Base-by-base conservation (phyloP, 1,140 invertebrate genomes). In the Drosophila yakuba region DNA sequence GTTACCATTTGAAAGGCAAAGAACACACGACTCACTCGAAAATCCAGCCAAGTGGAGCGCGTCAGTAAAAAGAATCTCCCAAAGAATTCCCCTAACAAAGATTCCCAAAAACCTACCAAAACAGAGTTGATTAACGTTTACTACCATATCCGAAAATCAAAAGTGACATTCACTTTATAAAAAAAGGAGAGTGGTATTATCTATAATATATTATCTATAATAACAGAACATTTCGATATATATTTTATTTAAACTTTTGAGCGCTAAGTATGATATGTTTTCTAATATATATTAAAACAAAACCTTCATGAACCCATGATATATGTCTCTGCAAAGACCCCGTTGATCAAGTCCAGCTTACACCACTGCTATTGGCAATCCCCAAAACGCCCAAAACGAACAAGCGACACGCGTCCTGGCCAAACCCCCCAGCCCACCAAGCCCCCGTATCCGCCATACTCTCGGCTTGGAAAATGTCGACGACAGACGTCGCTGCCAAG, bases 401-500 rank as follows among this genome's bases (percentile, higher is more conserved):
- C 84, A 83, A 88, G 80, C 83, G 84, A 88, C 84, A 88, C 83
- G 83, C 83, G 83, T 81, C 84, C 84, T 69, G 74, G 64, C 58
- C 55, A 39, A 55, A 52, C 52, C 64, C 66, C 69, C 75, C 45
- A 17, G 11, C 43, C 43, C 62, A 45, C 41, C 64, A 52, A 8
- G 36, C 28, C 25, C 35, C n/a, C 32, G 15, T n/a, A 35, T 47
- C 35, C 58, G 35, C 51, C 50, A 44, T 47, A 35, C 63, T 56
- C 50, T 55, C 35, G 15, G 75, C 80, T 68, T 60, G 76, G 62
- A 86, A 82, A 82, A 88, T 89, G 84, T 89, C 85, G 84, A 89
- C 84, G 77, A 89, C 84, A 89, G 84, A 89, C 84, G 84, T 57
- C 84, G 80, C 83, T 85, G 83, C 76, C 89, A 91, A 90, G 80